These are phyloP conservation scores for Ondatra zibethicus DNA, from an alignment of 2,113 vertebrate genomes.

Conservation along the genomic window DNA sequence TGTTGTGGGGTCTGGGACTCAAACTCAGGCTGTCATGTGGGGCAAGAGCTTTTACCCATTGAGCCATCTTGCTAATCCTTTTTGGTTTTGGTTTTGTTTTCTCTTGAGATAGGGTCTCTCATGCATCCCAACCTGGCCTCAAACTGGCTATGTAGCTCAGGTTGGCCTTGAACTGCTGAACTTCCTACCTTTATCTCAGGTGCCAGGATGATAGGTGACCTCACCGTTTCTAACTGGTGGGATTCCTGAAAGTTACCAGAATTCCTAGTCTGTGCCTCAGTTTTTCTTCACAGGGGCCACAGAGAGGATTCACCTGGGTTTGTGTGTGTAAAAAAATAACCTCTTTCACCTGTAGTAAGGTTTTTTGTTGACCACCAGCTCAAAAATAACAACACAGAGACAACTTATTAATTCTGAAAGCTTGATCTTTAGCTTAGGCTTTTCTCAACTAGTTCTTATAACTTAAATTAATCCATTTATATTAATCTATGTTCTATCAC, in stretches of 20 bases:
- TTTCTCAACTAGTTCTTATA: background rate
- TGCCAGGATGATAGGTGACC: background rate
- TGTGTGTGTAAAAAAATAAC: background rate
- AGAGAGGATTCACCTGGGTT: background rate
- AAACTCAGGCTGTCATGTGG: background rate
- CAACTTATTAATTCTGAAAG: background rate
- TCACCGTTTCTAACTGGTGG: background rate
- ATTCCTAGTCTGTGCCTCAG: background rate
- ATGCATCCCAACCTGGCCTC: background rate
- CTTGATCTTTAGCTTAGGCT: background rate
- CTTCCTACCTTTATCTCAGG: too few relatives aligned
- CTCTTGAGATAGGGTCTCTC: background rate
- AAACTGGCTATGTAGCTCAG: background rate
- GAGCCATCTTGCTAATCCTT: background rate
- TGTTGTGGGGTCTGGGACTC: background rate
- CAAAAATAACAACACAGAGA: background rate
- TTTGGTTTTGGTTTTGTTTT: too few relatives aligned
- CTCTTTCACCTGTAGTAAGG: background rate
- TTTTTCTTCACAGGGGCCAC: background rate
- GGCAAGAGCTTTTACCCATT: background rate
- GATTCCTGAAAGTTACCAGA: background rate
- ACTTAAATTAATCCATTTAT: background rate
- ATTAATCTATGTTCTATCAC: background rate
- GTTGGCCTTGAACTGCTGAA: background rate
- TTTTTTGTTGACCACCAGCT: background rate